phyloP scores from a whole-genome alignment of 35 echinoderm and acorn worm genomes.

The Heliocidaris tuberculata region DNA sequence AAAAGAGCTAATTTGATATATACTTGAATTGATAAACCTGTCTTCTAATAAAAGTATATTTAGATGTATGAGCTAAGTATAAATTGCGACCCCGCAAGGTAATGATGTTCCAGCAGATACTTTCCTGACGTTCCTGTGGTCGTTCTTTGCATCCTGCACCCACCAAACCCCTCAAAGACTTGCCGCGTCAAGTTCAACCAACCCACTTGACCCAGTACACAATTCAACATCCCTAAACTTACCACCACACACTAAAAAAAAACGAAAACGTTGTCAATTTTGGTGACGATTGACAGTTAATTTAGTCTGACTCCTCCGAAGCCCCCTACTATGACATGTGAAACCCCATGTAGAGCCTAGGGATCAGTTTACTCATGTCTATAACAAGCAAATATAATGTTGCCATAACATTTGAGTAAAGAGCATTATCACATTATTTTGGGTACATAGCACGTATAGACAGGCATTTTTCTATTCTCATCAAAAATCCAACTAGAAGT shows the following conservation, averaged over 20 bases:
- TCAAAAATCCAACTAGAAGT: background rate
- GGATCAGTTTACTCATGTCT: background rate
- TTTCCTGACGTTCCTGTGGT: too few species aligned
- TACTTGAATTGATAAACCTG: too few species aligned
- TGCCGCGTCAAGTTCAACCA: conserved; percentile 24
- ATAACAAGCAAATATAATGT: conserved; percentile 4
- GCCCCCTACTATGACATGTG: conserved; percentile 13
- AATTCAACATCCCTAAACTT: background rate
- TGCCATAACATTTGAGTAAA: conserved; percentile 11
- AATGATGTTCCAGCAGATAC: too few species aligned
- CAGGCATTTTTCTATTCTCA: background rate
- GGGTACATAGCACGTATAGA: background rate
- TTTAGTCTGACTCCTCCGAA: conserved; percentile 27
- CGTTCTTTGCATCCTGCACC: background rate
- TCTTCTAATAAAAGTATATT: too few species aligned
- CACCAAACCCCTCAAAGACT: background rate
- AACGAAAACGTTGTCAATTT: conserved; percentile 38
- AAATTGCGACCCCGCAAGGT: too few species aligned
- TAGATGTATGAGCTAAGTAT: too few species aligned
- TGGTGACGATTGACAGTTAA: conserved; percentile 33
- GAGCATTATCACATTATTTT: background rate
- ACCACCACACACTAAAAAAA: background rate
- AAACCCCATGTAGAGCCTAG: background rate
- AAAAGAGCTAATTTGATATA: too few species aligned
- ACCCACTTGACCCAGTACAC: background rate